Evolutionary conservation across 2,797 vertebrate genomes (phyloP).

Genomic region (Ctenopoma kingsleyae): DNA sequence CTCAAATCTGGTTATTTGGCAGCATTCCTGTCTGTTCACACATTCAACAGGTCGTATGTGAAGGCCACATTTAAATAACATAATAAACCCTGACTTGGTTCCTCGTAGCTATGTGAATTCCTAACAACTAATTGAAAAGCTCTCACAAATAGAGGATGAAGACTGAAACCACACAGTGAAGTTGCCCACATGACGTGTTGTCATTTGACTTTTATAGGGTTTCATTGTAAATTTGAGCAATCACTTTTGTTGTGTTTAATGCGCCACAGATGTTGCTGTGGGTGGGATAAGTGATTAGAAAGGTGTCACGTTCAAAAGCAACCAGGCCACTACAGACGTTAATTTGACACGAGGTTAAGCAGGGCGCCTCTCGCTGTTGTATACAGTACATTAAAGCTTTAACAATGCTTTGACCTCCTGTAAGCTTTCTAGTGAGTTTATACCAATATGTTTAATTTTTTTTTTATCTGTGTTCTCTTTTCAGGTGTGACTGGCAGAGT

Average conservation of each 20-base stretch:
- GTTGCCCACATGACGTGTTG: not conserved
- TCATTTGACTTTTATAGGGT: conserved; percentile 9
- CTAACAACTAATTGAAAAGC: not conserved
- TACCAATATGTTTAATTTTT: conserved; percentile 5
- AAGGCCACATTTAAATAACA: conserved; percentile 19
- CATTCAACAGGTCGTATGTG: conserved; percentile 22
- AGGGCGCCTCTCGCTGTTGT: not conserved
- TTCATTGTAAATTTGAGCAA: conserved; percentile 19
- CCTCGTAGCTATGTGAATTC: conserved; percentile 12
- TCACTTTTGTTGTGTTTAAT: conserved; percentile 17
- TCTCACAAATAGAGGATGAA: not conserved
- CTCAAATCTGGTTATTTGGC: not conserved
- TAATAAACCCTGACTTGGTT: not conserved
- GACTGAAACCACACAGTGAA: not conserved
- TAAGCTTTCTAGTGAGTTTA: conserved; percentile 8
- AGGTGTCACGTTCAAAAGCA: conserved; percentile 60
- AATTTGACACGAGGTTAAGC: conserved; percentile 29
- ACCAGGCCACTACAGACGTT: conserved; percentile 30
- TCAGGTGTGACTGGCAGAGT: conserved; percentile 73
- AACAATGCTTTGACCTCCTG: conserved; percentile 1
- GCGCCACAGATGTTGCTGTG: conserved; percentile 39
- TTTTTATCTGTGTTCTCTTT: conserved; percentile 17
- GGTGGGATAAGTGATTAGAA: conserved; percentile 48
- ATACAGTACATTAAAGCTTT: not conserved
- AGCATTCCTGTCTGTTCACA: conserved; percentile 9